Conservation (phyloP, 2,797 vertebrate species). For the Ataeniobius toweri region DNA sequence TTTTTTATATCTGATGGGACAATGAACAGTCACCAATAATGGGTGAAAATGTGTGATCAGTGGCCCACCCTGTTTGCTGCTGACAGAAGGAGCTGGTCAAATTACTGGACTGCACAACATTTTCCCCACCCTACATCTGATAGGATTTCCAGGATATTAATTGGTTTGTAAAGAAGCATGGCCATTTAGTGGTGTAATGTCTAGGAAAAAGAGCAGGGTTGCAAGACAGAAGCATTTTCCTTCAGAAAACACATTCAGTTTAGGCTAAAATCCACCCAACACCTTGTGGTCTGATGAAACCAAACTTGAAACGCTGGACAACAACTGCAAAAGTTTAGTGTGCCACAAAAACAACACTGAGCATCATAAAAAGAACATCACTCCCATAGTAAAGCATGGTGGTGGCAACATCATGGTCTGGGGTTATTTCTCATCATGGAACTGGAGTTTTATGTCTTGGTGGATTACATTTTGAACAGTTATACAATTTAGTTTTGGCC, state of each 20-base stretch:
- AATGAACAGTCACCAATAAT: not conserved
- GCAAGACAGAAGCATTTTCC: not conserved
- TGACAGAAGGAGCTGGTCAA: not conserved
- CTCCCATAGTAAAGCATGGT: not conserved
- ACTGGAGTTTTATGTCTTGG: not conserved
- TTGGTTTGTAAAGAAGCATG: not conserved
- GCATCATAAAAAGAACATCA: not conserved
- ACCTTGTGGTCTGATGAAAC: not conserved
- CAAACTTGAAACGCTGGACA: not conserved
- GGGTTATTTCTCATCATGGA: not conserved
- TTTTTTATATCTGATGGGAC: not conserved
- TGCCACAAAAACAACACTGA: not conserved
- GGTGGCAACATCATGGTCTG: not conserved
- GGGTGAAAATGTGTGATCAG: not conserved
- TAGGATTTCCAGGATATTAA: not conserved
- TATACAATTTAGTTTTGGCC: not conserved
- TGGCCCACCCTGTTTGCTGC: not conserved
- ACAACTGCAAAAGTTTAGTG: not conserved
- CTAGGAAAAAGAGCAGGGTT: not conserved
- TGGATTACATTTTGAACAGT: not conserved
- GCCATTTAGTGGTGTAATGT: not conserved
- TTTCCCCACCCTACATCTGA: not conserved
- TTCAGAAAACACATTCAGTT: not conserved
- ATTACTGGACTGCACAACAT: too few relatives aligned
- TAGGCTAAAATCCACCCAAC: not conserved